phyloP scores from a whole-genome alignment of 2,797 vertebrate genomes.

The Sebastolobus alascanus region DNA sequence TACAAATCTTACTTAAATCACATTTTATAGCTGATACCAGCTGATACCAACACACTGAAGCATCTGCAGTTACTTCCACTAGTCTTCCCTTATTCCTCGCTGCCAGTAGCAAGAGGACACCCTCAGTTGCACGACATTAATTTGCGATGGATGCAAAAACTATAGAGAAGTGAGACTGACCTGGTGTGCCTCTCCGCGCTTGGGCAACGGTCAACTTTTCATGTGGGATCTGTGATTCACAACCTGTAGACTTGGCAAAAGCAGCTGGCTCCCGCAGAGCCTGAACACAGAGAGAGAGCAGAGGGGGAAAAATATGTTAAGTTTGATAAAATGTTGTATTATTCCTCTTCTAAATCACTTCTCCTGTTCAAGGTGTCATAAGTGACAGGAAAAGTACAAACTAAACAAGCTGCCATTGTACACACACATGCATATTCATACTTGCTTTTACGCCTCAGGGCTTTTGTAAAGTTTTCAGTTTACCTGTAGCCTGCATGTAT shows the following conservation, averaged over 20 bases:
- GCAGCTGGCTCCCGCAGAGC: slow-evolving; percentile 91
- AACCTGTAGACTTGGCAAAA: slow-evolving; percentile 90
- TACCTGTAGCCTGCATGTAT: background rate
- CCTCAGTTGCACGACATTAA: background rate
- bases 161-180: slow-evolving; percentile 56
- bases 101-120: background rate
- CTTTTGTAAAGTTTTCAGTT: background rate
- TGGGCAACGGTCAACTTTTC: slow-evolving; percentile 94
- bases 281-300: slow-evolving; percentile 72
- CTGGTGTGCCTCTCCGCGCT: slow-evolving; percentile 95
- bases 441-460: background rate
- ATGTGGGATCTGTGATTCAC: slow-evolving; percentile 86
- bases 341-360: background rate
- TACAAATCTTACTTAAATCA: background rate
- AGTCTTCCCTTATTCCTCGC: background rate
- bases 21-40: slow-evolving; percentile 16
- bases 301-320: background rate
- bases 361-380: background rate
- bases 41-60: background rate
- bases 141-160: background rate
- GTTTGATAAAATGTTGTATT: slow-evolving; percentile 4
- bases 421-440: background rate
- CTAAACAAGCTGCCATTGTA: background rate
- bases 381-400: background rate
- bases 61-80: background rate